Percentiles rank a stretch among this genome's conserved stretches.
Conservation (phyloP, 1,140 invertebrate genomes). For the Trigoniulus corallinus region DNA sequence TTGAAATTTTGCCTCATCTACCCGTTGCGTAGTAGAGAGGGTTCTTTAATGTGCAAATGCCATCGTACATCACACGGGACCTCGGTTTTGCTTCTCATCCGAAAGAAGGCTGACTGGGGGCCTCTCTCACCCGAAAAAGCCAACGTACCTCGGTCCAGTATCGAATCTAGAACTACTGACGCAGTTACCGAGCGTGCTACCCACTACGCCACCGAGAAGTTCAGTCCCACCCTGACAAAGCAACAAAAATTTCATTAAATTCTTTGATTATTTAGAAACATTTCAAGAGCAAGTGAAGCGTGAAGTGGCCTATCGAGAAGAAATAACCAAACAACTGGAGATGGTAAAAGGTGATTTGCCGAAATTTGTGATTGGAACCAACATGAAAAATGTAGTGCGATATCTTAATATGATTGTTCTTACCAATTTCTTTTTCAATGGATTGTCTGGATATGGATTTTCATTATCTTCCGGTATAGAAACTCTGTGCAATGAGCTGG, state of each 20-base stretch:
- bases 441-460: not conserved
- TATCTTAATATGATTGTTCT: not conserved
- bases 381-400: not conserved
- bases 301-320: slow-evolving; percentile 24
- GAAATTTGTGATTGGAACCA: slow-evolving; percentile 6
- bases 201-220: no score
- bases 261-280: slow-evolving; percentile 14
- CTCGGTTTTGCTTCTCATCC: no score
- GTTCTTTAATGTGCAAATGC: no score
- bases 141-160: no score
- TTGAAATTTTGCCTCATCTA: no score
- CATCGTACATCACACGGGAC: no score
- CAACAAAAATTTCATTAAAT: not conserved
- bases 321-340: slow-evolving; percentile 25
- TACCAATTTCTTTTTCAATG: not conserved
- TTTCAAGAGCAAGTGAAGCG: slow-evolving; percentile 24
- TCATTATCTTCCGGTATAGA: slow-evolving; percentile 15
- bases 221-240: not conserved
- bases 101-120: no score
- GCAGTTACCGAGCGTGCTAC: no score
- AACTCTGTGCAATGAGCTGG: slow-evolving; percentile 23
- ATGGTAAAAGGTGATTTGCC: slow-evolving; percentile 20
- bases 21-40: no score
- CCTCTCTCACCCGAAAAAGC: no score
- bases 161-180: no score